Conservation (phyloP, 2,888 invertebrate species). For the Eupeodes luniger region DNA sequence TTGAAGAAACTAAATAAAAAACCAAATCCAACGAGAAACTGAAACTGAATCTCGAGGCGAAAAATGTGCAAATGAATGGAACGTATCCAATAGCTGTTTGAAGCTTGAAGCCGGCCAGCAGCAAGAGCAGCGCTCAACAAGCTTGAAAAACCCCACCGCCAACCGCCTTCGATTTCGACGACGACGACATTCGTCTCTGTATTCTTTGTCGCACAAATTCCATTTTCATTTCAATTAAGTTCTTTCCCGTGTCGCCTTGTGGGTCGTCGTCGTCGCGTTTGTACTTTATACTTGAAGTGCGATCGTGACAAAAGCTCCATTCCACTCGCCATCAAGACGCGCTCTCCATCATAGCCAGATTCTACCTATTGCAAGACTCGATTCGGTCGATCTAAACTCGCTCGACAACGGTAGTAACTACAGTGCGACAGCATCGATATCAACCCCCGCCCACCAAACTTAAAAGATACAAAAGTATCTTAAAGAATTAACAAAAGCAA, state of each 20-base stretch:
- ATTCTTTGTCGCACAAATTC: conserved; percentile 53
- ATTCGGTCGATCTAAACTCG: conserved; percentile 3
- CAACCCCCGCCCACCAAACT: conserved; percentile 52
- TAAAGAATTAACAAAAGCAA: conserved; percentile 7
- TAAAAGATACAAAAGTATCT: conserved; percentile 34
- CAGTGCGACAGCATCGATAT: conserved; percentile 53
- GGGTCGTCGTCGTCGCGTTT: not conserved
- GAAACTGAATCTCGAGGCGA: conserved; percentile 47
- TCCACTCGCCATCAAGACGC: conserved; percentile 39
- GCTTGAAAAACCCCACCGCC: conserved; percentile 3
- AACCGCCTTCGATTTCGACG: not conserved
- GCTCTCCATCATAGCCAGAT: conserved; percentile 48
- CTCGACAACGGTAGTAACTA: conserved; percentile 20
- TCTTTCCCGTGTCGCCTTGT: conserved; percentile 46
- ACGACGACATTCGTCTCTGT: not conserved
- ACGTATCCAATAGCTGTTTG: conserved; percentile 45
- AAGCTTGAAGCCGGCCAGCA: conserved; percentile 22
- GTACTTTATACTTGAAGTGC: conserved; percentile 55
- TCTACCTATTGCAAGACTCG: conserved; percentile 47
- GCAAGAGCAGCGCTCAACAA: conserved; percentile 2
- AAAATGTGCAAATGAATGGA: conserved; percentile 75
- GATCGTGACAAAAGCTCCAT: conserved; percentile 66
- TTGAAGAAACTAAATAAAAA: conserved; percentile 67
- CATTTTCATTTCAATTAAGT: conserved; percentile 75
- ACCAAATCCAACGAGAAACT: not conserved